Base-by-base conservation (phyloP, 2,113 vertebrate genomes). In the Formicarius rufipectus region DNA sequence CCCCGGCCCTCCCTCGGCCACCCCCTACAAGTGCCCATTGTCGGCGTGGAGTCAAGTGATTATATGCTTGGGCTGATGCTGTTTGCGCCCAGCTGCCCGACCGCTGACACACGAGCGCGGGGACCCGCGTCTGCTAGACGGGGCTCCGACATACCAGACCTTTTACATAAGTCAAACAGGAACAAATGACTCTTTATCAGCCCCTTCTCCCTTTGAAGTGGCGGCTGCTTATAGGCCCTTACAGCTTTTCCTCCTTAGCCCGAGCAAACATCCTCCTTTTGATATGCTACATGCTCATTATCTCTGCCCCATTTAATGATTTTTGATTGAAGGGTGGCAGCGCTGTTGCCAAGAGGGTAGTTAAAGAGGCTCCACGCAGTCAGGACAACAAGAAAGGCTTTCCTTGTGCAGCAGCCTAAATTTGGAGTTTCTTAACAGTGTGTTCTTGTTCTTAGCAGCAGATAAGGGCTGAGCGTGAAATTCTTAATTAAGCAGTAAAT, bases 401-500 rank as follows among this genome's bases (percentile, higher is more conserved):
- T 97, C 98, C 98, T 98, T 98, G 98, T 98, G 97, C 96, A 72
- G 88, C 75, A 95, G 95, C 97, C 98, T 98, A 98, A 98, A 98
- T 98, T 98, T 97, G 97, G 98, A 98, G 98, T 98, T 98, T 98
- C 97, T 98, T 97, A 98, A 98, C 98, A 98, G 98, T 98, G 94
- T 97, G 96, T 85, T 96, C 98, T 98, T 98, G 98, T 98, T 98
- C 98, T 98, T 97, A 94, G 95, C 97, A 94, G 97, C 98, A 98
- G 98, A 98, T 98, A 98, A 98, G 98, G 98, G 93, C 97, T 98
- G 97, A 98, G 98, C 98, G 97, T 98, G 98, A 98, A 98, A 98
- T 98, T 98, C 97, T 98, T 98, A 98, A 98, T 98, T 98, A 98
- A 98, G 98, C 98, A 98, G 98, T 98, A 98, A 98, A 98, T 98